phyloP scores from a whole-genome alignment of 2,888 invertebrate genomes.

The Calameuta filiformis region DNA sequence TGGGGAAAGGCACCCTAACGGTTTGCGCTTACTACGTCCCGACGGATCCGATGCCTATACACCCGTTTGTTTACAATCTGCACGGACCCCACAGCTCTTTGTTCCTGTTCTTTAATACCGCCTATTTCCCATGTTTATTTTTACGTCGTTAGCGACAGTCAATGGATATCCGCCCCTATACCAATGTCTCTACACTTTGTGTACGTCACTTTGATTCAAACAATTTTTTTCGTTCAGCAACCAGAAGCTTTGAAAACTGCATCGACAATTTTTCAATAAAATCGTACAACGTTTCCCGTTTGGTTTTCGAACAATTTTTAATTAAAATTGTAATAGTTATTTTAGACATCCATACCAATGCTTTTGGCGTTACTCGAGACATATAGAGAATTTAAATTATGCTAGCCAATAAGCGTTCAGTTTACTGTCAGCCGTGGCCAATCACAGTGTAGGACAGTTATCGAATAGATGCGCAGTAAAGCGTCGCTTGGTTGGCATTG shows the following conservation, averaged over 20 bases:
- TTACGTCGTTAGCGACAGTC: not conserved
- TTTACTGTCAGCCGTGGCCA: not conserved
- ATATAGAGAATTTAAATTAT: not conserved
- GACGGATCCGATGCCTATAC: not conserved
- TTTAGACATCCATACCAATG: not conserved
- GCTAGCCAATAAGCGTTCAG: not conserved
- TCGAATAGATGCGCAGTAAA: not conserved
- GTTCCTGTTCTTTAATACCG: not conserved
- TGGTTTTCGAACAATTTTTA: not conserved
- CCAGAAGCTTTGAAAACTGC: not conserved
- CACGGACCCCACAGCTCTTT: not conserved
- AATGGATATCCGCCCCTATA: not conserved
- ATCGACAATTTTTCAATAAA: not conserved
- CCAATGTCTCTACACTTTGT: not conserved
- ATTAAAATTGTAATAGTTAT: not conserved
- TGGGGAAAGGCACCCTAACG: not conserved
- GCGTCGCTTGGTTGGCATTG: not conserved
- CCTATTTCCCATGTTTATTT: not conserved
- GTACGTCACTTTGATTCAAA: not conserved
- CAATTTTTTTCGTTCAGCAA: not conserved
- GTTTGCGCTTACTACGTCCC: not conserved
- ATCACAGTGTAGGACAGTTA: not conserved
- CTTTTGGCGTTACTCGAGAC: not conserved
- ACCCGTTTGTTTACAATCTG: not conserved
- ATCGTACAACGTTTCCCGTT: not conserved